Evolutionary conservation across 2,888 invertebrate species (phyloP), one percentile per base, ranked within the genome.

Genomic region (Bimastos eiseni): DNA sequence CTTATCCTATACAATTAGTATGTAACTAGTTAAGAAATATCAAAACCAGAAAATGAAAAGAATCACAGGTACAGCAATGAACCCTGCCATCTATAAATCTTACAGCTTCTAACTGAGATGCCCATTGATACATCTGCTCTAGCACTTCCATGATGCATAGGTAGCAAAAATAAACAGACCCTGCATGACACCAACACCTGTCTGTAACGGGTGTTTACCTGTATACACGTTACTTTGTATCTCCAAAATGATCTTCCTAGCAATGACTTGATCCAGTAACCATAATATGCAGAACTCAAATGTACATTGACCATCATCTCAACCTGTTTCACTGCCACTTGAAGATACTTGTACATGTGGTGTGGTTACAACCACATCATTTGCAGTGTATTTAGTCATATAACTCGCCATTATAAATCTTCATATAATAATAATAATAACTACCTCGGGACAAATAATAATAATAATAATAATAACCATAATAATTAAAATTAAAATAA

Each of bases 371-470:
- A n/a, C 13, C 8, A 49, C 24, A 34, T 33, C 34, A 41, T 41
- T 41, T 41, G 41, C 17, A 17, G 6, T 34, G n/a, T 15, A 44
- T 21, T 41, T 41, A 34, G 49, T 17, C n/a, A 89, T 89, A 37
- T 44, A 44, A 41, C 83, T 83, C 1, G 30, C 13, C 33, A 0
- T 34, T 70, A 33, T 37, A n/a, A 90, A 33, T 34, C 30, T 33
- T 30, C 21, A 83, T 37, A 38, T 38, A 91, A 90, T 49, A 38
- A 91, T 55, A 17, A 55, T 44, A 90, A 88, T 33, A 33, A 37
- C n/a, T n/a, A n/a, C n/a, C n/a, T 24, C 49, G n/a, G 24, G 34
- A 88, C 36, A n/a, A n/a, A n/a, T n/a, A n/a, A n/a, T n/a, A n/a
- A n/a, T n/a, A n/a, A n/a, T n/a, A n/a, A n/a, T n/a, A n/a, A n/a